Evolutionary conservation across 2,888 invertebrate species (phyloP).

Genomic region (Melinaea marsaeus): DNA sequence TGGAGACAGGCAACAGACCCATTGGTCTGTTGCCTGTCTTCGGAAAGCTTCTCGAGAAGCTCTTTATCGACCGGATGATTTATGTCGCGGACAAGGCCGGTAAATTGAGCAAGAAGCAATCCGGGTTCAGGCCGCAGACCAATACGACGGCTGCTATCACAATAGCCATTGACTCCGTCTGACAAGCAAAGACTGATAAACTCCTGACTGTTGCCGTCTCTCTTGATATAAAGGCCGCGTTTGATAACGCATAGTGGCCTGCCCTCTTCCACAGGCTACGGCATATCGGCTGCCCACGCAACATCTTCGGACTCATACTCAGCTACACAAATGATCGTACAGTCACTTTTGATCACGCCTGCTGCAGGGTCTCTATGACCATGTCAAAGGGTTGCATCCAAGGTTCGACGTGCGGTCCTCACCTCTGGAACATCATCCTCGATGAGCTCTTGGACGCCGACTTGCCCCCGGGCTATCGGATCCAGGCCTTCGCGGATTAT

Average conservation of each 20-base stretch:
- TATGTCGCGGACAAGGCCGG: background rate
- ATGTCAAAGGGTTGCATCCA: slow-evolving; percentile 36
- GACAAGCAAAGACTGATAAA: background rate
- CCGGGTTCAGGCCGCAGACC: slow-evolving; percentile 28
- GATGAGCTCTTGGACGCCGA: slow-evolving; percentile 28
- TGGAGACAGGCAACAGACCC: no score
- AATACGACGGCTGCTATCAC: slow-evolving; percentile 18
- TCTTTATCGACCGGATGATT: slow-evolving; percentile 7
- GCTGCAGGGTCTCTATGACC: background rate
- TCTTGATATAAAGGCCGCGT: slow-evolving; percentile 8
- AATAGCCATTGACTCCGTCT: slow-evolving; percentile 8
- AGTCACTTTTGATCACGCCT: background rate
- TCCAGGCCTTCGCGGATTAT: slow-evolving; percentile 29
- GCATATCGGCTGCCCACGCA: background rate
- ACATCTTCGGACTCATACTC: background rate
- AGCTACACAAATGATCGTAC: background rate
- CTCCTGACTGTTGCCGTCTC: slow-evolving; percentile 21
- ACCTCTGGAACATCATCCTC: slow-evolving; percentile 35
- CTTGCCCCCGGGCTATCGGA: slow-evolving; percentile 20
- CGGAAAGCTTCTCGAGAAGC: slow-evolving; percentile 31
- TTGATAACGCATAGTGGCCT: background rate
- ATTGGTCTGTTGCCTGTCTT: slow-evolving; percentile 17
- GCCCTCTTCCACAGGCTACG: background rate
- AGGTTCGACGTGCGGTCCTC: slow-evolving; percentile 33
- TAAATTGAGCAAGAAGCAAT: slow-evolving; percentile 9